Evolutionary conservation across 2,797 vertebrate species (phyloP).

Genomic region (Liparis tanakae): DNA sequence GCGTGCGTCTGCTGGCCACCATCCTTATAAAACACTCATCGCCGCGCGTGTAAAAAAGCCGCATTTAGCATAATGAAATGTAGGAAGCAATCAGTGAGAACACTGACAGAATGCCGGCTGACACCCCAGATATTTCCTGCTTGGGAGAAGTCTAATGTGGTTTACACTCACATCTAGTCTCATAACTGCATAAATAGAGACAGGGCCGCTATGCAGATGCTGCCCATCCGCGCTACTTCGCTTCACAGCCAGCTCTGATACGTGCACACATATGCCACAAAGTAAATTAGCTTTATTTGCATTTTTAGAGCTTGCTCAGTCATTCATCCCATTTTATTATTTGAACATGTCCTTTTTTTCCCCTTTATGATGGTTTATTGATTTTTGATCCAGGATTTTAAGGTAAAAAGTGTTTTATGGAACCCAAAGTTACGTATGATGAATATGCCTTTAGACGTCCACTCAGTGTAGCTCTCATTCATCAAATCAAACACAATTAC

Average conservation of each 20-base stretch:
- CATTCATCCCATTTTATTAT: constrained; percentile 5
- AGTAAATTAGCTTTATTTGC: constrained; percentile 48
- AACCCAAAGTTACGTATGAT: background rate
- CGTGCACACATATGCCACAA: constrained; percentile 7
- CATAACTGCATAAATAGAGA: constrained; percentile 70
- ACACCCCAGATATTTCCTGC: constrained; percentile 75
- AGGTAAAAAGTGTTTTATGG: background rate
- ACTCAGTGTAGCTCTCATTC: background rate
- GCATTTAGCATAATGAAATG: constrained; percentile 82
- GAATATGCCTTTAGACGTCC: background rate
- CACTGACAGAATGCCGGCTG: constrained; percentile 73
- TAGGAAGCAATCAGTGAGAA: constrained; percentile 80
- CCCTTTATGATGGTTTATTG: background rate
- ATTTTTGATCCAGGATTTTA: constrained; percentile 9
- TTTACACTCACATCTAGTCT: constrained; percentile 77
- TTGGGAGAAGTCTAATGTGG: constrained; percentile 69
- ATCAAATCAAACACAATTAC: background rate
- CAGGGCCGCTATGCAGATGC: constrained; percentile 65
- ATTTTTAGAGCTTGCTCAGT: constrained; percentile 42
- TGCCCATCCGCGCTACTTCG: constrained; percentile 57
- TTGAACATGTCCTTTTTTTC: background rate
- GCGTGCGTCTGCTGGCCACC: constrained; percentile 58
- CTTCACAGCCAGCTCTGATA: constrained; percentile 41
- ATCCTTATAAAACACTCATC: constrained; percentile 45
- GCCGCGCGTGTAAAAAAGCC: constrained; percentile 59